Conservation (phyloP, 2,888 invertebrate species). For the Aphrophora alni region DNA sequence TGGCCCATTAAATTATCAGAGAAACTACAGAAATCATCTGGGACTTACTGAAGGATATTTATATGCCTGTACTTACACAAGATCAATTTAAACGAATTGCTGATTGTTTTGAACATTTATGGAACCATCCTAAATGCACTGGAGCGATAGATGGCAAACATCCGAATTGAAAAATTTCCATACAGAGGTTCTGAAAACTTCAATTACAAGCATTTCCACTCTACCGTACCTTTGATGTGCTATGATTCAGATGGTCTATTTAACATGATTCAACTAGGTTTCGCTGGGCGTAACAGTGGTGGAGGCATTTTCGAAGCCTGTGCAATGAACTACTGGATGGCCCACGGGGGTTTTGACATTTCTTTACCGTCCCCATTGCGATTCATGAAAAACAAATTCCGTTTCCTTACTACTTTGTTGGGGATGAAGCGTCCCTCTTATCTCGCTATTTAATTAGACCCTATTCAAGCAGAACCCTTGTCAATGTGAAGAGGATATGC, state of each 20-base stretch:
- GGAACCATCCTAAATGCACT: slow-evolving; percentile 48
- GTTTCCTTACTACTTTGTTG: too few relatives aligned
- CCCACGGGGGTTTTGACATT: not conserved
- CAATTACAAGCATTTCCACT: too few relatives aligned
- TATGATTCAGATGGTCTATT: too few relatives aligned
- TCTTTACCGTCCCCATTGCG: not conserved
- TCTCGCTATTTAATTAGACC: too few relatives aligned
- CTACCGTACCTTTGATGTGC: slow-evolving; percentile 51
- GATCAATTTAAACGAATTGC: slow-evolving; percentile 47
- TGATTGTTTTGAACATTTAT: slow-evolving; percentile 48
- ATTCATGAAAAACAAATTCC: too few relatives aligned
- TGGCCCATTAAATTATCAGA: not conserved
- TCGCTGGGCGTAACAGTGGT: too few relatives aligned
- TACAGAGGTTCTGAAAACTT: slow-evolving; percentile 49
- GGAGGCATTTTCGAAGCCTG: not conserved
- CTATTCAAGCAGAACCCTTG: too few relatives aligned
- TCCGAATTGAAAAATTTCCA: slow-evolving; percentile 50
- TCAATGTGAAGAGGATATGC: too few relatives aligned
- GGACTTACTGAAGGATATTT: slow-evolving; percentile 18
- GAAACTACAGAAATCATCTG: slow-evolving; percentile 31
- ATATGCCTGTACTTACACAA: slow-evolving; percentile 45
- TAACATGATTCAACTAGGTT: too few relatives aligned
- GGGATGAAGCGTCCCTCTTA: too few relatives aligned
- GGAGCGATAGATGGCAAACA: slow-evolving; percentile 42
- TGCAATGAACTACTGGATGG: too few relatives aligned